Percentiles rank a stretch among this genome's conserved stretches.
Evolutionary conservation across 2,113 vertebrate genomes (phyloP).

Genomic region (Megalops atlanticus): DNA sequence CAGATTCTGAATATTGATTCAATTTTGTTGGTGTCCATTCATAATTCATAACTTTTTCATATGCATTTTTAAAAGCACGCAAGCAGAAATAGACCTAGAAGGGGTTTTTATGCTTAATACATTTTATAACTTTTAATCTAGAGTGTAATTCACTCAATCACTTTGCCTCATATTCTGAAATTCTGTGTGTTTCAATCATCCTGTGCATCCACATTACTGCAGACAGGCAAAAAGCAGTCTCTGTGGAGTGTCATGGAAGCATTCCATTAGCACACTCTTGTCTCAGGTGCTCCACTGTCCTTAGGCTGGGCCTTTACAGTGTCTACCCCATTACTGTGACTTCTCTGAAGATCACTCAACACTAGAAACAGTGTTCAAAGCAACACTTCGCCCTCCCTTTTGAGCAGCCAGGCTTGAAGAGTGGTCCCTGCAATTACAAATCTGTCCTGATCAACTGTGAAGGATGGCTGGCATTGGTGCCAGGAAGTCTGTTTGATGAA

Average conservation of each 20-base stretch:
- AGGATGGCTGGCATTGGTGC: neutral
- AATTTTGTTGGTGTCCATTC: neutral
- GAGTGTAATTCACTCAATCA: neutral
- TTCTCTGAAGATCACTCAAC: constrained; percentile 25
- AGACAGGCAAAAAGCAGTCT: neutral
- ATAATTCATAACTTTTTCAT: neutral
- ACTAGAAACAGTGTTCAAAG: constrained; percentile 1
- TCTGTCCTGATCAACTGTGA: constrained; percentile 19
- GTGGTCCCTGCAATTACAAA: constrained; percentile 21
- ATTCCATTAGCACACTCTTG: neutral
- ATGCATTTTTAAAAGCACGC: no score
- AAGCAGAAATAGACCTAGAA: no score
- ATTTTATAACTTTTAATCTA: neutral
- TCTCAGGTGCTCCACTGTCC: neutral
- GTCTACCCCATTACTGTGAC: neutral
- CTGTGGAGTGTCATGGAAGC: neutral
- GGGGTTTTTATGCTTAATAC: no score
- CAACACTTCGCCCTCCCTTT: neutral
- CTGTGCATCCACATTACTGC: neutral
- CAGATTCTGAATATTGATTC: neutral
- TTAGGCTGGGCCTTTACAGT: neutral
- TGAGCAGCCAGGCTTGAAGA: constrained; percentile 24
- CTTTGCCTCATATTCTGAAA: neutral
- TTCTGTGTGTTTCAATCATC: neutral
- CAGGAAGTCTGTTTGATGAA: constrained; percentile 1